Evolutionary conservation across 2,797 vertebrate genomes (phyloP).

Genomic region (Peromyscus attwateri): DNA sequence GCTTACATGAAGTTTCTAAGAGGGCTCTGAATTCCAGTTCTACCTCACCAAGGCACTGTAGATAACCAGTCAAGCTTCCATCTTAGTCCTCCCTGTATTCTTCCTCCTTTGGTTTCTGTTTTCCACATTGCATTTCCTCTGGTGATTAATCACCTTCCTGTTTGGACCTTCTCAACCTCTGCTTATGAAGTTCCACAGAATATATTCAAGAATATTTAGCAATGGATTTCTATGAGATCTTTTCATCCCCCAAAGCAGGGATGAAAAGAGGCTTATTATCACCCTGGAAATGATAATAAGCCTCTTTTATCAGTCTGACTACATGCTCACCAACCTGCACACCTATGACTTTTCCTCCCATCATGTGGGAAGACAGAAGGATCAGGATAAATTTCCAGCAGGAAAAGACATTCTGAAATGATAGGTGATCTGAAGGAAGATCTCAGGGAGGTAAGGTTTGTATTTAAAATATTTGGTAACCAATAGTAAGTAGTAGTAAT

Average conservation of each 20-base stretch:
- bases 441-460: not conserved
- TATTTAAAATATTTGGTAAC: constrained; percentile 4
- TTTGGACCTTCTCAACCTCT: not conserved
- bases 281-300: not conserved
- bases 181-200: not conserved
- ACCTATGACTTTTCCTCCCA: not conserved
- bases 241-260: constrained; percentile 25
- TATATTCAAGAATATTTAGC: not conserved
- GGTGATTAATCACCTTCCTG: not conserved
- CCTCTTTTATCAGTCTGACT: not conserved
- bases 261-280: not conserved
- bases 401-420: not conserved
- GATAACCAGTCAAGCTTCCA: not conserved
- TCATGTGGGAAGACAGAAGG: not conserved
- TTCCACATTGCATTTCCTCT: not conserved
- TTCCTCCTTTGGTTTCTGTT: not conserved
- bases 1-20: constrained; percentile 7
- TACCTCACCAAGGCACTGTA: not conserved
- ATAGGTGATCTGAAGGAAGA: not conserved
- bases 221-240: not conserved
- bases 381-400: not conserved
- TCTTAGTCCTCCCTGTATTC: not conserved
- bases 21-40: not conserved
- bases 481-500: not conserved
- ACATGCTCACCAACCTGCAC: not conserved